Conservation (phyloP, 2,113 vertebrate species). For the Serinus canaria region DNA sequence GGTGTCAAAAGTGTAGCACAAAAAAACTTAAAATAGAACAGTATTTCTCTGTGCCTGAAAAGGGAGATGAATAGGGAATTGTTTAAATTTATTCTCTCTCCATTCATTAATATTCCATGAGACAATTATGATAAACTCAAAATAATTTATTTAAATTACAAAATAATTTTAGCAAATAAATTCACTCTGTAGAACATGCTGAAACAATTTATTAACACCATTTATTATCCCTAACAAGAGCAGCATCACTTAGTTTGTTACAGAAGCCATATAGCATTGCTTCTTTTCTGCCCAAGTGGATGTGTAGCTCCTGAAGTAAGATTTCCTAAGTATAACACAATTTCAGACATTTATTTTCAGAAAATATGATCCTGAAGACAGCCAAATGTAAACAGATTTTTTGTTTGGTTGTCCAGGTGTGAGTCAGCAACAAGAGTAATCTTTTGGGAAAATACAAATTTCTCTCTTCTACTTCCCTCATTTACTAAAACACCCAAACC, state of each 20-base stretch:
- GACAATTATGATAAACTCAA: not conserved
- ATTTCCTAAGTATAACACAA: not conserved
- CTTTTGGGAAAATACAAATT: not conserved
- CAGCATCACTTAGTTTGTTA: not conserved
- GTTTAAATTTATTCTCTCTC: not conserved
- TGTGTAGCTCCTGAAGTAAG: not conserved
- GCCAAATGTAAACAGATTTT: not conserved
- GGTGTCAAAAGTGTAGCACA: not conserved
- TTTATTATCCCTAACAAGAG: not conserved
- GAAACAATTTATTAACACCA: not conserved
- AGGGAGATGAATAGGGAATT: not conserved
- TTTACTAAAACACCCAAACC: not conserved
- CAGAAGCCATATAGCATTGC: not conserved
- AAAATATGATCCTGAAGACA: not conserved
- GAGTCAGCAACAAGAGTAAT: not conserved
- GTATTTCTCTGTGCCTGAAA: not conserved
- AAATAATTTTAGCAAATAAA: conserved; percentile 15
- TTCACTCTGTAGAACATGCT: not conserved
- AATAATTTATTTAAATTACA: conserved; percentile 2
- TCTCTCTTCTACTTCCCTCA: not conserved
- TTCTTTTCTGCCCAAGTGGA: not conserved
- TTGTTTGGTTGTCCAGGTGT: not conserved
- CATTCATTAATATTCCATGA: conserved; percentile 6
- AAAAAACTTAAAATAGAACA: not conserved
- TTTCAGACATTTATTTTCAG: not conserved